phyloP scores from a whole-genome alignment of 2,797 vertebrate genomes.

The Helostoma temminkii region DNA sequence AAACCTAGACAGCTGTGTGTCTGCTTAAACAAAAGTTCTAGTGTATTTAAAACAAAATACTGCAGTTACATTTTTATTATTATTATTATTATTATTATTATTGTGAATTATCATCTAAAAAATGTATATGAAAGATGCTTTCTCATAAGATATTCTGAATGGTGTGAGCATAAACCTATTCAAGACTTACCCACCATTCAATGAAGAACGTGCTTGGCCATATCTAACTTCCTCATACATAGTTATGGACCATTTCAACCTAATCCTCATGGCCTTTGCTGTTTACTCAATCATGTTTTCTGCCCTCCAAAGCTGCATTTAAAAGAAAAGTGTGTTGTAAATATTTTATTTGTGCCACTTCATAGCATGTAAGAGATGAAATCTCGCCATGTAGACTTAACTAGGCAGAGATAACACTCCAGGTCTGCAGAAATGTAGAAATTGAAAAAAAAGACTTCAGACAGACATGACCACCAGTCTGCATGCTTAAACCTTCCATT shows the following conservation, averaged over 20 bases:
- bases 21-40: no score
- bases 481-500: slow-evolving; percentile 58
- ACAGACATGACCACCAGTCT: slow-evolving; percentile 45
- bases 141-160: slow-evolving; percentile 40
- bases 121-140: slow-evolving; percentile 21
- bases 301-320: slow-evolving; percentile 35
- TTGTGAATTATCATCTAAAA: not conserved
- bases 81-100: no score
- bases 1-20: no score
- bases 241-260: slow-evolving; percentile 74
- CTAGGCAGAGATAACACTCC: slow-evolving; percentile 27
- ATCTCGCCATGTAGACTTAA: slow-evolving; percentile 1
- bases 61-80: no score
- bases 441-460: slow-evolving; percentile 46
- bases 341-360: slow-evolving; percentile 26
- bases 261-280: slow-evolving; percentile 71
- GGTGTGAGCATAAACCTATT: slow-evolving; percentile 42
- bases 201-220: slow-evolving; percentile 70
- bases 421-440: slow-evolving; percentile 31
- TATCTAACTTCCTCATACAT: slow-evolving; percentile 80
- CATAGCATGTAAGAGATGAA: slow-evolving; percentile 23
- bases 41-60: no score
- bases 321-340: slow-evolving; percentile 25
- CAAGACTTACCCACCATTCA: slow-evolving; percentile 47
- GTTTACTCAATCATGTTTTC: slow-evolving; percentile 51